phyloP scores from a whole-genome alignment of 2,113 vertebrate genomes.

The Thinocorus orbignyianus region DNA sequence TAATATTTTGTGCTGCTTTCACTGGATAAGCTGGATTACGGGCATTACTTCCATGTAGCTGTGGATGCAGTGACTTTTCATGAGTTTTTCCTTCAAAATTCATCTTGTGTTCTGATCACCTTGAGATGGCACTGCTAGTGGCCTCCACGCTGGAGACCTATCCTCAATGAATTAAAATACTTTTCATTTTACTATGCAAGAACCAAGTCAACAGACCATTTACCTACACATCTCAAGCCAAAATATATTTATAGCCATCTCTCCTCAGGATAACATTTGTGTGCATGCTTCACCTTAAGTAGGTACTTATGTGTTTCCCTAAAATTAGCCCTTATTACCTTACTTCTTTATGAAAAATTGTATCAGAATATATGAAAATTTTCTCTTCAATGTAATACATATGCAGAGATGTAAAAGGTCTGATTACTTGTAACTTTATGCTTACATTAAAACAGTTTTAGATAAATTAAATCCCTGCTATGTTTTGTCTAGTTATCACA shows the following conservation, averaged over 20 bases:
- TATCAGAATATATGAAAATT: neutral
- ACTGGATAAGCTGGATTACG: neutral
- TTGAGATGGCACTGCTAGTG: neutral
- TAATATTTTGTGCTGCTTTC: neutral
- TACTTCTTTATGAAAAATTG: neutral
- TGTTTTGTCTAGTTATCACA: conserved; percentile 74
- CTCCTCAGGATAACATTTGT: neutral
- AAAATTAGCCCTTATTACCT: neutral
- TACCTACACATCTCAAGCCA: neutral
- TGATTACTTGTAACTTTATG: neutral
- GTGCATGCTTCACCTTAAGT: neutral
- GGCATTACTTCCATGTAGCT: neutral
- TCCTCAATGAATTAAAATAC: neutral
- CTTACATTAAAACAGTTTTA: neutral
- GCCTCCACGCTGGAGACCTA: neutral
- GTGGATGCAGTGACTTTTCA: neutral
- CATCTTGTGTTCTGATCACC: neutral
- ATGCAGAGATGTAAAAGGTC: neutral
- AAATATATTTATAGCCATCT: neutral
- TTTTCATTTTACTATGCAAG: neutral
- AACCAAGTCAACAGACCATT: neutral
- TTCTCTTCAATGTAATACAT: neutral
- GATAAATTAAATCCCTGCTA: neutral
- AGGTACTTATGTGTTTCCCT: neutral
- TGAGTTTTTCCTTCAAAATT: neutral